Evolutionary conservation across 2,888 invertebrate genomes (phyloP).

Genomic region (Leptarthrus brevirostris): DNA sequence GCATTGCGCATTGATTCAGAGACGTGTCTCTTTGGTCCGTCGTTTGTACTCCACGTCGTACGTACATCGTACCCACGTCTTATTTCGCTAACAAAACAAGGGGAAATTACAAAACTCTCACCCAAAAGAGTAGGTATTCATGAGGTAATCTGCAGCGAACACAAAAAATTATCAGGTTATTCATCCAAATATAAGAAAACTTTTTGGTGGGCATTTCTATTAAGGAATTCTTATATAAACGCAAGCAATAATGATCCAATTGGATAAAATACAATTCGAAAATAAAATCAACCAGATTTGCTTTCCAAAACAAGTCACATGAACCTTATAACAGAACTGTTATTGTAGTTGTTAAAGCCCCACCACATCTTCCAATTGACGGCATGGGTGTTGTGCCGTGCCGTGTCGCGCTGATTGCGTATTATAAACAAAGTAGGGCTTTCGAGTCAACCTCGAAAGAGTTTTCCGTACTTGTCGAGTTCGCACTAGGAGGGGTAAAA

Average conservation of each 20-base stretch:
- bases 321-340: background rate
- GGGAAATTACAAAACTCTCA: constrained; percentile 12
- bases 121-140: no score
- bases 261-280: background rate
- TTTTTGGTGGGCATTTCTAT: no score
- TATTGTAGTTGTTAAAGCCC: constrained; percentile 2
- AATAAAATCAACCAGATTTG: background rate
- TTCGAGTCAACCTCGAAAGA: background rate
- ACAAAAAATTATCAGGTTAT: no score
- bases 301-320: constrained; percentile 15
- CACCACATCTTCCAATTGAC: constrained; percentile 4
- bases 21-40: background rate
- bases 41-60: background rate
- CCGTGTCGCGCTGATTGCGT: constrained; percentile 8
- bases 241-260: no score
- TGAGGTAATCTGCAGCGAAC: no score
- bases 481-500: background rate
- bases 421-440: constrained; percentile 22
- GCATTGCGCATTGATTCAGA: constrained; percentile 27
- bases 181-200: no score
- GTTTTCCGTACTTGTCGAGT: no score
- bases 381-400: no score
- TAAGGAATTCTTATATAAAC: no score
- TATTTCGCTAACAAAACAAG: constrained; percentile 5
- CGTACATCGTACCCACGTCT: background rate